Evolutionary conservation across 2,888 invertebrate species (phyloP), one percentile per base, ranked within the genome.

Genomic region (Incurvaria masculella): DNA sequence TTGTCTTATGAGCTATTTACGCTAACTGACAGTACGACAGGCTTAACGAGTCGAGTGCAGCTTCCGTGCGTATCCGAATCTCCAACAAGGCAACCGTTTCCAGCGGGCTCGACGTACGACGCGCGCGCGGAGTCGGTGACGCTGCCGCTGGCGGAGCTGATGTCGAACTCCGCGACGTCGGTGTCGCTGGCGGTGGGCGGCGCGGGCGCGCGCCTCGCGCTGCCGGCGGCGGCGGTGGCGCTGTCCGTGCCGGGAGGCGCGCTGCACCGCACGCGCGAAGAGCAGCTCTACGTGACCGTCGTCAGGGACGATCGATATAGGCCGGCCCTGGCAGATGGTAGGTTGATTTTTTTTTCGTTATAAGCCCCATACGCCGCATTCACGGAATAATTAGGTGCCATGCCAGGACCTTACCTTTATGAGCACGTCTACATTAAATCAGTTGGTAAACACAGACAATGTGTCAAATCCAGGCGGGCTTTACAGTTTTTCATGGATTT

Each of bases 271-370:
- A 87, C 89, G 23, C 80, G 88, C 47, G 85, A 90, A 59, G 91
- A 92, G 64, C 93, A 94, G 63, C 82, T 97, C 52, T 95, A 93
- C 62, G 81, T 97, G 48, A 92, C 94, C 44, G 90, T 97, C 47
- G 86, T 96, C 47, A 89, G 92, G 63, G 96, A 97, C 64, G 94
- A 96, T 66, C 87, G 91, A 66, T 94, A 94, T 68, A 82, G 94
- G 62, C 94, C 96, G 21, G 86, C 87, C 66, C 79, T 94, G 56
- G 85, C 88, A 57, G 92, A 89, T 83, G 82, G 79, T 76, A 58
- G 52, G 55, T 54, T 19, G 16, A 26, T 48, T 48, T 14, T 14
- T 8, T 14, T 45, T 17, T 45, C 27, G n/a, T n/a, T n/a, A n/a
- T n/a, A n/a, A n/a, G n/a, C n/a, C n/a, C n/a, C n/a, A n/a, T n/a